Base-by-base conservation (phyloP, 2,888 invertebrate genomes). In the Scrobipalpa atriplicella region DNA sequence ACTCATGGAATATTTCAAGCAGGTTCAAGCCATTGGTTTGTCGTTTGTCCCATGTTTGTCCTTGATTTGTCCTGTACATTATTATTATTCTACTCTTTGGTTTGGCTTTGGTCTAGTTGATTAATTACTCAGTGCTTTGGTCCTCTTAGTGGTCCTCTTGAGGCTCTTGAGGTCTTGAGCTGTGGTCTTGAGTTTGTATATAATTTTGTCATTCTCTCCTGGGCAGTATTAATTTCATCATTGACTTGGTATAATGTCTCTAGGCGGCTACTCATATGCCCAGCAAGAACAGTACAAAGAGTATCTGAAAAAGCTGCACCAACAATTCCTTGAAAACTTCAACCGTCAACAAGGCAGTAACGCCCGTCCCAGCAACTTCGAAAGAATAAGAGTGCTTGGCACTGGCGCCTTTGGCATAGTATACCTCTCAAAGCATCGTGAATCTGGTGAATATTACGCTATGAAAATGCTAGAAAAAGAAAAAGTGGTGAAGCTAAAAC, bases 361-460 rank as follows among this genome's bases (percentile, higher is more conserved):
- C 70, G 83, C 83, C 2, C 80, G 78, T 65, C 7, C 82, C 41
- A 79, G 88, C 10, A 97, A 98, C 78, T 98, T 96, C 80, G 95
- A 96, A 66, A 87, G 95, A 66, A 86, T 95, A 54, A 95, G 95
- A 77, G 95, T 97, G 0, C 87, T 99, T 62, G 98, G 98, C 0
- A 95, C 96, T 0, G 99, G 99, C 2, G 97, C 98, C 0, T 99
- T 98, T 85, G 98, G 99, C 13, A 93, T 96, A 52, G 99, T 99
- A 1, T 95, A 96, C 80, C 86, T 96, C 2, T 93, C 93, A 13
- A 94, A 93, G 81, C 94, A 96, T 75, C 93, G 93, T 74, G 75
- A 81, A 0, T 89, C 89, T 0, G 93, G 93, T 8, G 93, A 93
- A 73, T 96, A 93, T 80, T 97, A 95, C 82, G 99, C 99, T 9